Conservation (phyloP, 2,113 vertebrate genomes). For the Poeciliopsis retropinna region DNA sequence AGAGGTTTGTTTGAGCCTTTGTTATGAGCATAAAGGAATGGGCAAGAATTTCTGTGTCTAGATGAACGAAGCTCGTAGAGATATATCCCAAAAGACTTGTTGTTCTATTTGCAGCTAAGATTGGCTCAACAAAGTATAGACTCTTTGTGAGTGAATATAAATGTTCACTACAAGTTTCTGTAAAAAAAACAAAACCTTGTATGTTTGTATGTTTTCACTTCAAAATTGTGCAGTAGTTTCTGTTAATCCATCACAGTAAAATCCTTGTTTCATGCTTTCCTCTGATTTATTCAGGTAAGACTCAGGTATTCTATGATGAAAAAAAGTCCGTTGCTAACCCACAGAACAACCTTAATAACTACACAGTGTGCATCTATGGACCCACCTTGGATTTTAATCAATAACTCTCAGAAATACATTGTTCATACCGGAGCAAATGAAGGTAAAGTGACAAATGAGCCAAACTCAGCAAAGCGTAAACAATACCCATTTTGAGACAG, state of each 20-base stretch:
- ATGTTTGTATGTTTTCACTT: not conserved
- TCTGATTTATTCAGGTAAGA: slow-evolving; percentile 53
- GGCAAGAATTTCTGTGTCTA: not conserved
- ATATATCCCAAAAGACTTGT: not conserved
- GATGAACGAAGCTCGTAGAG: not conserved
- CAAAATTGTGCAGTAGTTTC: not conserved
- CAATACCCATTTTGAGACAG: slow-evolving; percentile 55
- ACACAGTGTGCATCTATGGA: slow-evolving; percentile 33
- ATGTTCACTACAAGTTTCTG: not conserved
- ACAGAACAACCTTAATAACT: slow-evolving; percentile 43
- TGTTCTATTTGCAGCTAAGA: not conserved
- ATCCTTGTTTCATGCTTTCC: slow-evolving; percentile 36
- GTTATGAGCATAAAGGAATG: not conserved
- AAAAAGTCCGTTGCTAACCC: slow-evolving; percentile 42
- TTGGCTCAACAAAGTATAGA: not conserved
- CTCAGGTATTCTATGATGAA: slow-evolving; percentile 26
- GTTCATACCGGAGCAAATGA: slow-evolving; percentile 55
- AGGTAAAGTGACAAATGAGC: slow-evolving; percentile 64
- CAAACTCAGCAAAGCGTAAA: slow-evolving; percentile 65
- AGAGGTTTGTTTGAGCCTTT: no score
- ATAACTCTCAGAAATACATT: slow-evolving; percentile 57
- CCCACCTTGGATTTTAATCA: slow-evolving; percentile 56
- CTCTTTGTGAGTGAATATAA: not conserved
- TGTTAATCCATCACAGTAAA: not conserved
- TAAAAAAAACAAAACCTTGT: not conserved